phyloP scores from a whole-genome alignment of 2,113 vertebrate species.

The Naja naja region DNA sequence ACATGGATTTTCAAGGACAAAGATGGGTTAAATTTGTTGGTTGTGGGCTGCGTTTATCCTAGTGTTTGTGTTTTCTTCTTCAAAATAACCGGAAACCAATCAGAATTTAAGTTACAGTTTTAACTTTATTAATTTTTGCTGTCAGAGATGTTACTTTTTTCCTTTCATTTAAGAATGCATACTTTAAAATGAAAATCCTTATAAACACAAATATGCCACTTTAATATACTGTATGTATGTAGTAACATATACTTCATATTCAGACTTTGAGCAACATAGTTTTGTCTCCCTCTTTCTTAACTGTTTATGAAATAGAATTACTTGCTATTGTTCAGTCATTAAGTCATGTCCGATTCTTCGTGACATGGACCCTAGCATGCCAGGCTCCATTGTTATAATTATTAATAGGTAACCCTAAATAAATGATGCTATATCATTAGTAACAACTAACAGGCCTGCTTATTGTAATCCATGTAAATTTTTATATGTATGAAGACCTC shows the following conservation, averaged over 20 bases:
- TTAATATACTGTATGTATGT: not conserved
- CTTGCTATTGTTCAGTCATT: not conserved
- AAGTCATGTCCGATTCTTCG: not conserved
- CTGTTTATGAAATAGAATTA: not conserved
- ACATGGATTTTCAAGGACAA: not conserved
- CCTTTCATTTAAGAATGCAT: not conserved
- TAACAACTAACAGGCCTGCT: not conserved
- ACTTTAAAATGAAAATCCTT: not conserved
- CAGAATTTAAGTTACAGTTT: not conserved
- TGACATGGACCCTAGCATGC: not conserved
- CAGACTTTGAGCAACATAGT: not conserved
- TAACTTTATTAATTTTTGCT: not conserved
- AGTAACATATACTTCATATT: not conserved
- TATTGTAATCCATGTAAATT: not conserved
- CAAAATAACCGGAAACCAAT: not conserved
- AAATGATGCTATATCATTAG: not conserved
- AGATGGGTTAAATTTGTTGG: not conserved
- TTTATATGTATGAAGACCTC: not conserved
- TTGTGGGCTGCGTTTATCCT: not conserved
- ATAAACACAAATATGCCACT: not conserved
- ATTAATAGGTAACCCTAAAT: not conserved
- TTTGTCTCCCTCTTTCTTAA: not conserved
- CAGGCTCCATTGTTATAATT: not conserved
- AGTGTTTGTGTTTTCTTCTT: not conserved
- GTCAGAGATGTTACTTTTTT: not conserved